Base-by-base conservation (phyloP, 2,113 vertebrate genomes). In the Nycticebus coucang region DNA sequence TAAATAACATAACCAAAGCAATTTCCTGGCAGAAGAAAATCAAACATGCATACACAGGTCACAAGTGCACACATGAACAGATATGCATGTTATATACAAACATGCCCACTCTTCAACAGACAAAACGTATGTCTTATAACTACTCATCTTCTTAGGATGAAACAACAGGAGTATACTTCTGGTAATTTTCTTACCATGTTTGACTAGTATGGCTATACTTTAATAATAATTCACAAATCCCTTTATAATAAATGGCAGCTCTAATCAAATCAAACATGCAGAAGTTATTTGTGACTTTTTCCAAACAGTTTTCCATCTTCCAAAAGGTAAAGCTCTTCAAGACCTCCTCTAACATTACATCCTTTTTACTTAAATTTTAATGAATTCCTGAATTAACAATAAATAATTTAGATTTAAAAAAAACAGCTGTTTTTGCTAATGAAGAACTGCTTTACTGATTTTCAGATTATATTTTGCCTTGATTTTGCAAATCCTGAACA, bases 21-120 rank as follows among this genome's bases (percentile, higher is more conserved):
- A 92, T 90, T 97, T 95, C 86, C 93, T 82, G 91, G 83, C 96
- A 94, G 87, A 80, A 75, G 50, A 66, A 97, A 96, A 97, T 45
- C 53, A 30, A 41, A 82, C 30, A 71, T 2, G 62, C 18, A 75
- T 28, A 53, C 60, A 30, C 22, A 82, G 71, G 55, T 45, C 26
- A 77, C 7, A 14, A 9, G 3, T 35, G n/a, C 30, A 50, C 18
- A 10, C 30, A 9, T 18, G 33, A 19, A 59, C 55, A 59, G 4
- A 59, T 14, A 9, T 1, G 26, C 17, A 92, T 10, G 45, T 22
- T 33, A 28, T 33, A 7, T 33, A 69, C 68, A n/a, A 19, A 19
- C 35, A 15, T 22, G 45, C 74, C 17, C 41, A 77, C 15, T 53
- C 18, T 4, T 10, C 59, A 59, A 57, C 0, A 72, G 24, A 69